phyloP scores from a whole-genome alignment of 2,888 invertebrate genomes.

The Cerceris ruficornis region DNA sequence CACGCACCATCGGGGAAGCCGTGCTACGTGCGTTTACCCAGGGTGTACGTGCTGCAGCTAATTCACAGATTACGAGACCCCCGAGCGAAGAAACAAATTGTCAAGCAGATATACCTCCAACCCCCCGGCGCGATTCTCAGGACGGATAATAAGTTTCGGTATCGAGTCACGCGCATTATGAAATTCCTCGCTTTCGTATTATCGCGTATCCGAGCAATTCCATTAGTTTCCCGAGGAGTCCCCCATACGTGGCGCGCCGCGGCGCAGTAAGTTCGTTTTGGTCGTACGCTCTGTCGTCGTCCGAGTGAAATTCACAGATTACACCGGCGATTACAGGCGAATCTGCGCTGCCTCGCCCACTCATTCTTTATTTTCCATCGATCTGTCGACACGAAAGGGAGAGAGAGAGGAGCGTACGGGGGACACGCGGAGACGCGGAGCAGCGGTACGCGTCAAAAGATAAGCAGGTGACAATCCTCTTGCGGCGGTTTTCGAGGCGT shows the following conservation, averaged over 20 bases:
- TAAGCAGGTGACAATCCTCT: conserved; percentile 80
- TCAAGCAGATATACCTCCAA: conserved; percentile 26
- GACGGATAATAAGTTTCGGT: conserved; percentile 36
- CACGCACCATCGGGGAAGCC: conserved; percentile 24
- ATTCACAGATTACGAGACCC: conserved; percentile 45
- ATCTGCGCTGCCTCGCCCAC: conserved; percentile 40
- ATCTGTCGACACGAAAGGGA: conserved; percentile 39
- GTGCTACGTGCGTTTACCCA: neutral
- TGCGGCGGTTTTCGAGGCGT: conserved; percentile 77
- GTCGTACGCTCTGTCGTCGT: conserved; percentile 8
- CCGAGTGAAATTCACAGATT: conserved; percentile 17
- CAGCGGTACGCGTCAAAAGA: conserved; percentile 58
- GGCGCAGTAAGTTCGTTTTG: neutral
- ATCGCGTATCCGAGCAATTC: neutral
- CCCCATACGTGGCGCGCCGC: neutral
- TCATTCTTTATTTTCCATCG: conserved; percentile 46
- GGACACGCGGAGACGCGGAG: neutral
- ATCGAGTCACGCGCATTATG: conserved; percentile 24
- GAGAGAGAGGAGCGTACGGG: neutral
- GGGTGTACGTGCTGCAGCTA: conserved; percentile 29
- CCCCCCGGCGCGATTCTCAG: conserved; percentile 9
- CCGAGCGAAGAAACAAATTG: conserved; percentile 56
- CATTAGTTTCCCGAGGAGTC: neutral
- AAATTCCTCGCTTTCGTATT: conserved; percentile 3
- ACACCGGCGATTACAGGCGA: conserved; percentile 37